Conservation (phyloP, 1,140 invertebrate genomes). For the Agraylea sexmaculata region DNA sequence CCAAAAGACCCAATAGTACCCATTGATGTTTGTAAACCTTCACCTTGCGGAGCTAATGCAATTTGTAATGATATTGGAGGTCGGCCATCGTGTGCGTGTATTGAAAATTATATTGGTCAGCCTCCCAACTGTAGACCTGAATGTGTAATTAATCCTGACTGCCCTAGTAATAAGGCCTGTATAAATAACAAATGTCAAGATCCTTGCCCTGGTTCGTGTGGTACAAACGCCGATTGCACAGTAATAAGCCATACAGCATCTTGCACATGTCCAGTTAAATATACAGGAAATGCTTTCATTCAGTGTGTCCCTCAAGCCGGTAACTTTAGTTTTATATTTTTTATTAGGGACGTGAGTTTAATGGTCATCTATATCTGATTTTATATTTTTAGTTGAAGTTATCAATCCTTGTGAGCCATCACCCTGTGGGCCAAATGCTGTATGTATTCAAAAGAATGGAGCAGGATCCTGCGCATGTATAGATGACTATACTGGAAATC, state of each 20-base stretch:
- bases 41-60: constrained; percentile 55
- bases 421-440: constrained; percentile 69
- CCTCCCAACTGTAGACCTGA: constrained; percentile 55
- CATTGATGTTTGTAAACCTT: constrained; percentile 41
- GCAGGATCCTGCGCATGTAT: constrained; percentile 58
- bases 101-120: constrained; percentile 46
- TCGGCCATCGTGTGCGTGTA: constrained; percentile 48
- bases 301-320: constrained; percentile 35
- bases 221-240: constrained; percentile 45
- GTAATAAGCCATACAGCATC: constrained; percentile 52
- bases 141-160: constrained; percentile 54
- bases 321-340: constrained; percentile 1
- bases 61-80: constrained; percentile 46
- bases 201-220: constrained; percentile 54
- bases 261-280: constrained; percentile 51
- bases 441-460: constrained; percentile 50
- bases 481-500: constrained; percentile 54
- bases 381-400: constrained; percentile 30
- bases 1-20: constrained; percentile 19
- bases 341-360: background rate
- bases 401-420: constrained; percentile 58
- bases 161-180: constrained; percentile 47
- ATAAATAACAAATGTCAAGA: constrained; percentile 51
- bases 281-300: constrained; percentile 52
- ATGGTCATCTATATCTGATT: background rate